Conservation (phyloP, 2,888 invertebrate species). For the Catocala sponsa region DNA sequence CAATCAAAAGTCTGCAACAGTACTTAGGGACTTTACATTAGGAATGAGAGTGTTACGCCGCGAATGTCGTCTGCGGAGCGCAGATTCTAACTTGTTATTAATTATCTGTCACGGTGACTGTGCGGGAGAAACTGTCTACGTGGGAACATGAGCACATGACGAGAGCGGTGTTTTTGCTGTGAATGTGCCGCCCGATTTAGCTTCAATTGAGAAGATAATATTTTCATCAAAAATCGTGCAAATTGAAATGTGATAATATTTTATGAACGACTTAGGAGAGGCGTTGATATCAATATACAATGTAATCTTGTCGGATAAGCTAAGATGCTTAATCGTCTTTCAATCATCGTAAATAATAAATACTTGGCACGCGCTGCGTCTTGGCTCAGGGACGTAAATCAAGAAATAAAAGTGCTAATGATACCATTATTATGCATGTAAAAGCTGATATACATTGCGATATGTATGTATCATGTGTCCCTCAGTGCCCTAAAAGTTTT, state of each 20-base stretch:
- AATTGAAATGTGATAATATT: slow-evolving; percentile 22
- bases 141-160: slow-evolving; percentile 65
- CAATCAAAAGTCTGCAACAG: slow-evolving; percentile 73
- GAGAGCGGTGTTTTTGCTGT: slow-evolving; percentile 58
- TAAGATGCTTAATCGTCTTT: slow-evolving; percentile 40
- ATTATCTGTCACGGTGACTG: slow-evolving; percentile 64
- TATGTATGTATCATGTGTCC: slow-evolving; percentile 19
- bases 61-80: slow-evolving; percentile 53
- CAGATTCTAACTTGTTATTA: slow-evolving; percentile 74
- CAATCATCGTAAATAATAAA: slow-evolving; percentile 47
- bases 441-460: slow-evolving; percentile 21
- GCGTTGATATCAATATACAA: neutral
- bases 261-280: neutral
- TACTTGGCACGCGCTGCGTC: slow-evolving; percentile 43
- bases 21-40: slow-evolving; percentile 63
- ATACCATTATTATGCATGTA: slow-evolving; percentile 34
- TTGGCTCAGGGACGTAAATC: slow-evolving; percentile 36
- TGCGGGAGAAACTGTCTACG: slow-evolving; percentile 47
- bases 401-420: slow-evolving; percentile 45
- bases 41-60: slow-evolving; percentile 56
- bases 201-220: slow-evolving; percentile 56
- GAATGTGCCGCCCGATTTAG: slow-evolving; percentile 53
- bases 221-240: slow-evolving; percentile 52
- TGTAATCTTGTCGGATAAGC: slow-evolving; percentile 19
- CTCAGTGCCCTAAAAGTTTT: slow-evolving; percentile 43